phyloP scores from a whole-genome alignment of 2,888 invertebrate species.

The Trachelus stipa region DNA sequence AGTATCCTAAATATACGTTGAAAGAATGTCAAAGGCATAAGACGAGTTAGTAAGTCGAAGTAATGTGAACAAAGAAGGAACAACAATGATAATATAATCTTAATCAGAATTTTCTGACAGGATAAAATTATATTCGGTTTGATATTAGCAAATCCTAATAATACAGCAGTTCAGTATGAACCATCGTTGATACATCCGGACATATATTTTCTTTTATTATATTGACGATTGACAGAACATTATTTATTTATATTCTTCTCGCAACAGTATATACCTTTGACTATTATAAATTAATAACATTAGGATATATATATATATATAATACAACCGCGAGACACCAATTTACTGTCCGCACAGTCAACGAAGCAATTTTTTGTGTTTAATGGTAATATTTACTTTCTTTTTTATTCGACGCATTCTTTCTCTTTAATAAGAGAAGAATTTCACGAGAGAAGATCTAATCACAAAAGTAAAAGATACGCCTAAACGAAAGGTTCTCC shows the following conservation, averaged over 20 bases:
- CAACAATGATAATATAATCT: not conserved
- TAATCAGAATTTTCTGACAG: not conserved
- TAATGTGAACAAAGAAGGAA: not conserved
- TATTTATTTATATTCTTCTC: not conserved
- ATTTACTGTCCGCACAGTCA: not conserved
- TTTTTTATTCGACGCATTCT: not conserved
- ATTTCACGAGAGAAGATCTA: not conserved
- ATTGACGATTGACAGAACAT: not conserved
- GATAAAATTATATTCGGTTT: not conserved
- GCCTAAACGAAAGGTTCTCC: not conserved
- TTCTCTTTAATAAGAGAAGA: not conserved
- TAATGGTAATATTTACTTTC: not conserved
- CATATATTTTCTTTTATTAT: not conserved
- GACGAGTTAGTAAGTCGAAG: not conserved
- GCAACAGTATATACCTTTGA: not conserved
- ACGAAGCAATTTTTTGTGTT: not conserved
- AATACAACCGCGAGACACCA: not conserved
- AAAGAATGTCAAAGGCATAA: not conserved
- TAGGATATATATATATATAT: not conserved
- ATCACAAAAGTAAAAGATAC: not conserved
- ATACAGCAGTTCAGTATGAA: not conserved
- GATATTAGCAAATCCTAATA: not conserved
- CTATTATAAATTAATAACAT: not conserved
- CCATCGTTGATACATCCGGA: not conserved
- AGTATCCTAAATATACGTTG: conserved; percentile 18